These are phyloP conservation scores for Drosophila mimetica DNA, from an alignment of 2,888 invertebrate genomes.

Conservation along the genomic window DNA sequence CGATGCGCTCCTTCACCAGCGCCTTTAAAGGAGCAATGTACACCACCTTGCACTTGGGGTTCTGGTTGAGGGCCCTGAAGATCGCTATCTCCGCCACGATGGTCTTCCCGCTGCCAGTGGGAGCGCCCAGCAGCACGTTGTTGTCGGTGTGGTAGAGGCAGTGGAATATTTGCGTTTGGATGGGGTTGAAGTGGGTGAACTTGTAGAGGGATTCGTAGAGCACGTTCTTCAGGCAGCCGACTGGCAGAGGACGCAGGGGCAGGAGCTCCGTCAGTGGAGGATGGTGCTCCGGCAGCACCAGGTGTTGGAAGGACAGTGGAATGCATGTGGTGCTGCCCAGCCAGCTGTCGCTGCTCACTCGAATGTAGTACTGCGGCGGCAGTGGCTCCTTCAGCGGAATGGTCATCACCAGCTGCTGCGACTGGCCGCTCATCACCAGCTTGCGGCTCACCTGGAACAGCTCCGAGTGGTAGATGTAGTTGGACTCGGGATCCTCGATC, in stretches of 20 bases:
- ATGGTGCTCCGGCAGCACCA: slow-evolving; percentile 95
- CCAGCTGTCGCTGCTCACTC: slow-evolving; percentile 93
- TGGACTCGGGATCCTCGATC: slow-evolving; percentile 98
- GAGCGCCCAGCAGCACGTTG: slow-evolving; percentile 96
- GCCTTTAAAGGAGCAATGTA: slow-evolving; percentile 99
- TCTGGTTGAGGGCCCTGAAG: slow-evolving; percentile 93
- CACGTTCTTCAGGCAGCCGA: slow-evolving; percentile 91
- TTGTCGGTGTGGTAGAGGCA: slow-evolving; percentile 97
- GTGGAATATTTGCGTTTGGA: slow-evolving; percentile 99
- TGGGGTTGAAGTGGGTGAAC: slow-evolving; percentile 98
- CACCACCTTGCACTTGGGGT: slow-evolving; percentile 94
- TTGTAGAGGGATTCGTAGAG: slow-evolving; percentile 92
- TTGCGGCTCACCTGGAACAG: slow-evolving; percentile 87
- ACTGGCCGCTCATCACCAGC: slow-evolving; percentile 89
- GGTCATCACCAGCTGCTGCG: slow-evolving; percentile 95
- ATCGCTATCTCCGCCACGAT: slow-evolving; percentile 99
- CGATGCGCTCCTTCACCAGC: slow-evolving; percentile 96
- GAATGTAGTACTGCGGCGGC: slow-evolving; percentile 95
- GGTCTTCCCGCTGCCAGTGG: slow-evolving; percentile 96
- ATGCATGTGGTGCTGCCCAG: slow-evolving; percentile 86
- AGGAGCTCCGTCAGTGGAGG: slow-evolving; percentile 97
- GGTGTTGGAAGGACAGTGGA: slow-evolving; percentile 91
- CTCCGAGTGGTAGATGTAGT: slow-evolving; percentile 98
- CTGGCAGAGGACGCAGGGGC: slow-evolving; percentile 95
- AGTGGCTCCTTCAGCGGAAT: slow-evolving; percentile 96